Evolutionary conservation across 2,797 vertebrate species (phyloP).

Genomic region (Glossophaga mutica): DNA sequence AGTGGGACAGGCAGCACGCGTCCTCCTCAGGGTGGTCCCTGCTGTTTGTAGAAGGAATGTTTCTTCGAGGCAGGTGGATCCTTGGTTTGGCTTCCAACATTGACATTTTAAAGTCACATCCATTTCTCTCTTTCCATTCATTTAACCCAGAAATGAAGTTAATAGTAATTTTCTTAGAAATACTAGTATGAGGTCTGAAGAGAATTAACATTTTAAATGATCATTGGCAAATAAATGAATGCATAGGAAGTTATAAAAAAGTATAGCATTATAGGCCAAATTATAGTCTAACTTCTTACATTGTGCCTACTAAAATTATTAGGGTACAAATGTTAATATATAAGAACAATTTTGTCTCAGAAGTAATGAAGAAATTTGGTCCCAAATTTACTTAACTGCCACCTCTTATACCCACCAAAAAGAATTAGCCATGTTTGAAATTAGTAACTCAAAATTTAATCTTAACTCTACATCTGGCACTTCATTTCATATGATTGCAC

Average conservation of each 20-base stretch:
- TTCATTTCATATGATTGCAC: conserved; percentile 57
- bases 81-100: neutral
- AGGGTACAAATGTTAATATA: conserved; percentile 28
- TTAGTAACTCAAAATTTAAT: conserved; percentile 71
- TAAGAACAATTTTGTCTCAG: conserved; percentile 47
- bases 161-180: neutral
- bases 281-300: conserved; percentile 42
- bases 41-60: neutral
- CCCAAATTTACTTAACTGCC: neutral
- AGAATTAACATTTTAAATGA: conserved; percentile 17
- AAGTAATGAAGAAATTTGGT: conserved; percentile 33
- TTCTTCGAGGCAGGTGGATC: neutral
- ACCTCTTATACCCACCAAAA: conserved; percentile 34
- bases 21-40: neutral
- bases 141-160: neutral
- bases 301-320: neutral
- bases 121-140: neutral
- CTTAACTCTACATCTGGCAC: conserved; percentile 64
- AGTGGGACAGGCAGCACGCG: neutral
- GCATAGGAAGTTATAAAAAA: conserved; percentile 23
- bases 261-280: conserved; percentile 36
- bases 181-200: neutral
- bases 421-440: conserved; percentile 63
- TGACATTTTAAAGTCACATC: neutral
- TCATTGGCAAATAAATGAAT: conserved; percentile 16